phyloP scores from a whole-genome alignment of 2,888 invertebrate species.

The Aporophyla nigra region DNA sequence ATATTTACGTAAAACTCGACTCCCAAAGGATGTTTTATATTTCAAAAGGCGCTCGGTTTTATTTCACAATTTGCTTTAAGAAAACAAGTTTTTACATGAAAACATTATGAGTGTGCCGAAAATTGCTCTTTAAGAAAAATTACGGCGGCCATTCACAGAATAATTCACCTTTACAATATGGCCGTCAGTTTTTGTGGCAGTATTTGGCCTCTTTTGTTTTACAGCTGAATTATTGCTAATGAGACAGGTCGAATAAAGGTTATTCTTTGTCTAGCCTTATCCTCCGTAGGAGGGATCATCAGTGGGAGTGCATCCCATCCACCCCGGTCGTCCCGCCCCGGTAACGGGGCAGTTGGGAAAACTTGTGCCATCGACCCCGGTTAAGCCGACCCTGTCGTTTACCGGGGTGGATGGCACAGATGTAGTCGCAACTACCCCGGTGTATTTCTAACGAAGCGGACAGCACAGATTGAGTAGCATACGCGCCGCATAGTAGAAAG shows the following conservation, averaged over 20 bases:
- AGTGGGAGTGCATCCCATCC: too few species aligned
- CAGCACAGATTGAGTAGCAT: too few species aligned
- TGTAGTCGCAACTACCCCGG: too few species aligned
- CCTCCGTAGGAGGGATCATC: background rate
- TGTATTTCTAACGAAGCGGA: too few species aligned
- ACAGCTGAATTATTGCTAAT: conserved; percentile 63
- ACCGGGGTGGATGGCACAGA: too few species aligned
- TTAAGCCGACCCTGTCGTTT: too few species aligned
- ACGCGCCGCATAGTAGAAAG: too few species aligned
- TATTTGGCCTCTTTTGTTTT: conserved; percentile 55
- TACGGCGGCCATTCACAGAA: conserved; percentile 33
- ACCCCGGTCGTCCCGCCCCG: too few species aligned
- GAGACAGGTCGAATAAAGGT: conserved; percentile 51
- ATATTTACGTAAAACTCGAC: conserved; percentile 17
- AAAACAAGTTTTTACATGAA: conserved; percentile 34
- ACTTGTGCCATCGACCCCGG: too few species aligned
- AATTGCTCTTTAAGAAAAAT: conserved; percentile 41
- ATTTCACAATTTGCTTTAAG: conserved; percentile 26
- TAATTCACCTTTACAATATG: conserved; percentile 45
- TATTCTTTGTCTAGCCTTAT: conserved; percentile 33
- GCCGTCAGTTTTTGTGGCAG: conserved; percentile 45
- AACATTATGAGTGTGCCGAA: conserved; percentile 31
- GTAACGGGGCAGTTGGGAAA: too few species aligned
- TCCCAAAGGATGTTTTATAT: conserved; percentile 37
- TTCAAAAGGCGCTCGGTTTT: conserved; percentile 17